A percentile compares a stretch with the other conserved stretches of the same genome.
Conservation (phyloP, 2,888 invertebrate species). For the Scotopteryx bipunctaria region DNA sequence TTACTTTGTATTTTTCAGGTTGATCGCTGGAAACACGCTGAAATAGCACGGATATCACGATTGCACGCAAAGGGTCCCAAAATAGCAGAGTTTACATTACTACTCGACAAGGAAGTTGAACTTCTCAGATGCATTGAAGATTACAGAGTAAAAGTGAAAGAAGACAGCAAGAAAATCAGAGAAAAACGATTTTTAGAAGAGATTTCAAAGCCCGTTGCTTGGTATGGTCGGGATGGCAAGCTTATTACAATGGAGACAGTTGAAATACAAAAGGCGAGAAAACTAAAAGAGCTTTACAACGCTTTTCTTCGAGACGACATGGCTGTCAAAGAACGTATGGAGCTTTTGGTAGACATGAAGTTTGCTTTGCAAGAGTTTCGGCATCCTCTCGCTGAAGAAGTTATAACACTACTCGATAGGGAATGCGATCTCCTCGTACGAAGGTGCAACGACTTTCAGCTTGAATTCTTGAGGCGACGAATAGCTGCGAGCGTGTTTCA, state of each 20-base stretch:
- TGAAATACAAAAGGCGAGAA: slow-evolving; percentile 90
- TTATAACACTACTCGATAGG: slow-evolving; percentile 86
- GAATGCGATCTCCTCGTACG: slow-evolving; percentile 87
- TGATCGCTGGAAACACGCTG: slow-evolving; percentile 86
- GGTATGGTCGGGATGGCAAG: slow-evolving; percentile 88
- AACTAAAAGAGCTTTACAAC: slow-evolving; percentile 88
- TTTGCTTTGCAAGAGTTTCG: slow-evolving; percentile 85
- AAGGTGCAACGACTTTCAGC: slow-evolving; percentile 82
- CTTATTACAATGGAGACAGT: slow-evolving; percentile 91
- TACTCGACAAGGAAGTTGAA: slow-evolving; percentile 89
- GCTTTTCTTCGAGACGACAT: slow-evolving; percentile 84
- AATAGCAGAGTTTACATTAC: slow-evolving; percentile 86
- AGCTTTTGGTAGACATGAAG: slow-evolving; percentile 88
- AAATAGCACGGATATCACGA: slow-evolving; percentile 85
- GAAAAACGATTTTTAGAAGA: slow-evolving; percentile 85
- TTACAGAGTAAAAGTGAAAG: slow-evolving; percentile 84
- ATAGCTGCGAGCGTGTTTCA: slow-evolving; percentile 82
- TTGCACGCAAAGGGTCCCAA: slow-evolving; percentile 87
- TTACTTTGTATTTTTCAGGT: slow-evolving; percentile 65
- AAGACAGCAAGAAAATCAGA: slow-evolving; percentile 83
- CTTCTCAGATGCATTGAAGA: slow-evolving; percentile 87
- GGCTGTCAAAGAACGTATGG: slow-evolving; percentile 86
- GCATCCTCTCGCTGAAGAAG: slow-evolving; percentile 81
- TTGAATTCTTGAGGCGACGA: slow-evolving; percentile 86
- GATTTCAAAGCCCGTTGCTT: slow-evolving; percentile 88